Evolutionary conservation across 37 sponge, comb jelly and placozoan genomes (phyloP), one percentile per base, ranked within the genome.

Genomic region (Crambe crambe): DNA sequence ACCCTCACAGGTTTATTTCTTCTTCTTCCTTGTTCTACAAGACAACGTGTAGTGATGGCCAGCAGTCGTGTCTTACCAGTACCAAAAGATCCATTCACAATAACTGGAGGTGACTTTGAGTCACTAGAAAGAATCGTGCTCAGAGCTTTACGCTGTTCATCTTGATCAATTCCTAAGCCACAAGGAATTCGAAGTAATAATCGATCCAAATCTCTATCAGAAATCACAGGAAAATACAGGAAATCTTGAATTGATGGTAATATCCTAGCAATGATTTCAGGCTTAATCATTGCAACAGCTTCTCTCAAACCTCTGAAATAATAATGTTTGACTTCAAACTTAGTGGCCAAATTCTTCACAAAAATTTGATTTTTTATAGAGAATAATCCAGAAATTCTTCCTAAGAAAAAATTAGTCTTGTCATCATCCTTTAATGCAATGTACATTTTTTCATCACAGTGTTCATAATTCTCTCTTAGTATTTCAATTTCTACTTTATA

Each of bases 1-100:
- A 92, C 73, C 27, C 77, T 35, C 31, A 69, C 71, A 12, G 69
- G 41, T 32, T 54, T 42, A 8, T 32, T 18, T n/a, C 40, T 82
- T 27, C 27, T 36, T 34, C 17, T 60, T 10, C 21, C 76, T 27
- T 58, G 37, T 44, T 62, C 25, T 6, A 69, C 57, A 25, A 60
- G 82, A n/a, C 32, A 70, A 29, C 42, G 71, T 37, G 81, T 25
- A 10, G 63, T 63, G 27, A 57, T 23, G 42, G 92, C 92, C 37
- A 92, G 44, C 43, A 92, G 20, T 30, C 77, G 79, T 30, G 92
- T 92, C 72, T 92, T 92, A 25, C 92, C 92, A 26, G 92, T 84
- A 37, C 92, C 92, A 87, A 87, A 92, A 18, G 92, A 68, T 39
- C 92, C 92, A 70, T 30, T 70, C 20, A 87, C 54, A 12, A 92